Evolutionary conservation across 2,113 vertebrate species (phyloP).

Genomic region (Marcusenius ussheri): DNA sequence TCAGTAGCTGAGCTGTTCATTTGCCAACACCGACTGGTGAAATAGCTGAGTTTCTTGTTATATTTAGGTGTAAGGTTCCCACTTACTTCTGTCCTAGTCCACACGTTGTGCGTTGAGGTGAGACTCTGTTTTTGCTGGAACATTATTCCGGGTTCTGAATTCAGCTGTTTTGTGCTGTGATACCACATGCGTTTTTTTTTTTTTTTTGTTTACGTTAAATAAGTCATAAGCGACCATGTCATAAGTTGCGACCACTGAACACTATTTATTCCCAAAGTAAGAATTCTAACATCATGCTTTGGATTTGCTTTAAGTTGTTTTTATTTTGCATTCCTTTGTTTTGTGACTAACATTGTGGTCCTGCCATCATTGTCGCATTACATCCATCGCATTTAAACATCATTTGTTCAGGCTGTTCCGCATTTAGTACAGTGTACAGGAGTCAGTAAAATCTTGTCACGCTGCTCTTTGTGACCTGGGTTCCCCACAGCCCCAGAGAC

Average conservation of each 20-base stretch:
- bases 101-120: neutral
- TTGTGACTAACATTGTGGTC: neutral
- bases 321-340: neutral
- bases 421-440: neutral
- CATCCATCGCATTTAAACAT: neutral
- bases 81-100: neutral
- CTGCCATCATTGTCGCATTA: neutral
- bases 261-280: neutral
- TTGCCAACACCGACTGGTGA: neutral
- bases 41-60: constrained; percentile 5
- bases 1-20: neutral
- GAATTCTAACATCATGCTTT: neutral
- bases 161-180: neutral
- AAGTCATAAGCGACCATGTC: neutral
- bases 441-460: neutral
- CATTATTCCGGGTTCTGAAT: neutral
- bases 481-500: neutral
- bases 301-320: neutral
- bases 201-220: neutral
- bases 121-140: neutral
- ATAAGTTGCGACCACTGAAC: neutral
- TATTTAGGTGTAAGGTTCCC: neutral
- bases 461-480: neutral
- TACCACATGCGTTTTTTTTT: neutral
- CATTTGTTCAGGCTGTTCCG: neutral